These are phyloP conservation scores for Neoitamus cyanurus DNA, from an alignment of 2,888 invertebrate genomes.

Conservation along the genomic window DNA sequence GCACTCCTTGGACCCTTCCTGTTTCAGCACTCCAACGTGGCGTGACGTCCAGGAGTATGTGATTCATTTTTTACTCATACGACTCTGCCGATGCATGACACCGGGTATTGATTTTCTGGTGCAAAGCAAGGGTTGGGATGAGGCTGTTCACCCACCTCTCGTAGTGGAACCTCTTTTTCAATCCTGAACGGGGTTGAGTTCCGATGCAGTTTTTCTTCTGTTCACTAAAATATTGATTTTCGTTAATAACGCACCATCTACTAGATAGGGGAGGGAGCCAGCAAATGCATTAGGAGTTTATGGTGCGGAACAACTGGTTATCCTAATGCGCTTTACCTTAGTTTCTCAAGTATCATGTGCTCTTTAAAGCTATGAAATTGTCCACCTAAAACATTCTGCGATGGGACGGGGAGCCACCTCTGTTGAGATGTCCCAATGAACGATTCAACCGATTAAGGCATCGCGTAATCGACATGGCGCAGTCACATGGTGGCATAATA, in stretches of 20 bases:
- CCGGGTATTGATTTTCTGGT: constrained; percentile 32
- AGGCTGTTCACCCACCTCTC: constrained; percentile 1
- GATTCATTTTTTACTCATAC: constrained; percentile 14
- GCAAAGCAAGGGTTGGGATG: not conserved
- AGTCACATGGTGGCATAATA: not conserved
- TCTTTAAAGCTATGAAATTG: not conserved
- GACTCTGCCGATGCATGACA: not conserved
- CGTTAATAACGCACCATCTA: not conserved
- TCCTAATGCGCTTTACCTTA: not conserved
- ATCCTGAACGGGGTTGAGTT: not conserved
- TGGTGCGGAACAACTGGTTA: not conserved
- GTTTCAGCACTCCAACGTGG: not conserved
- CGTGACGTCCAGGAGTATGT: not conserved
- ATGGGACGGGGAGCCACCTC: not conserved
- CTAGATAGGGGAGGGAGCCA: not conserved
- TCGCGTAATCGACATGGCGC: not conserved
- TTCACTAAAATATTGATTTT: not conserved
- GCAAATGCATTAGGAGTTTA: not conserved
- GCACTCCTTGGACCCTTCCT: not conserved
- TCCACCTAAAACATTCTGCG: not conserved
- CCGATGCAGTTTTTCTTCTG: not conserved
- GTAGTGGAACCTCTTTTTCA: not conserved
- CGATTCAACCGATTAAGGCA: not conserved
- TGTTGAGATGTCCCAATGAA: not conserved
- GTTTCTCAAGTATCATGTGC: not conserved